A percentile compares a stretch with the other conserved stretches of the same genome.
Conservation (phyloP, 2,888 invertebrate species). For the Tolmerus cingulatus region DNA sequence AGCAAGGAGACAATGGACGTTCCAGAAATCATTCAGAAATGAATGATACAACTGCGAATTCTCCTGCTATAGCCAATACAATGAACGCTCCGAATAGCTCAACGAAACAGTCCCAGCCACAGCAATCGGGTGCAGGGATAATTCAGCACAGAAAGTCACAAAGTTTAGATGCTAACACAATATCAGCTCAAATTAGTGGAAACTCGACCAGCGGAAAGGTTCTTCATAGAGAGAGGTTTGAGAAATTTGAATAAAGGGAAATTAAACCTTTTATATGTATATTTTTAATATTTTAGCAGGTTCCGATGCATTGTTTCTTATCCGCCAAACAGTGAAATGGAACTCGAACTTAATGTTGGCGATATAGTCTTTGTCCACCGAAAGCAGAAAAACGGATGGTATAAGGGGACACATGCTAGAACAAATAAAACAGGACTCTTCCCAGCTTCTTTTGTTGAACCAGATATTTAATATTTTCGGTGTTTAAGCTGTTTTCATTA, state of each 20-base stretch:
- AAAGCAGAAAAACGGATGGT: slow-evolving; percentile 95
- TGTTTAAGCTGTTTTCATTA: neutral
- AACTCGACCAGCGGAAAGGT: slow-evolving; percentile 46
- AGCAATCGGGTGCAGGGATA: slow-evolving; percentile 27
- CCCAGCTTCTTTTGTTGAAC: slow-evolving; percentile 92
- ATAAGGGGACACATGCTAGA: slow-evolving; percentile 88
- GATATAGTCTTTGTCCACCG: slow-evolving; percentile 91
- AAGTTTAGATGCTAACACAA: slow-evolving; percentile 76
- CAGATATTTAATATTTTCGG: slow-evolving; percentile 59
- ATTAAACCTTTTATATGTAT: neutral
- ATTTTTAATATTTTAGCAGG: slow-evolving; percentile 60
- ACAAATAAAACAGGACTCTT: slow-evolving; percentile 94
- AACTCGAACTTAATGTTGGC: slow-evolving; percentile 87
- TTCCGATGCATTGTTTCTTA: slow-evolving; percentile 93
- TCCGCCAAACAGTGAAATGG: slow-evolving; percentile 93
- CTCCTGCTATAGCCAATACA: slow-evolving; percentile 40
- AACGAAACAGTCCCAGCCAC: slow-evolving; percentile 43
- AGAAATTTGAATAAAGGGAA: neutral
- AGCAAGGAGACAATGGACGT: slow-evolving; percentile 48
- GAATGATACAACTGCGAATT: slow-evolving; percentile 49
- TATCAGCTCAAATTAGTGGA: slow-evolving; percentile 54
- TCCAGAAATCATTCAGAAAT: slow-evolving; percentile 25
- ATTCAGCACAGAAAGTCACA: slow-evolving; percentile 81
- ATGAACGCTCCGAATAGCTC: slow-evolving; percentile 37
- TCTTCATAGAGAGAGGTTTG: slow-evolving; percentile 44